These are phyloP conservation scores for Pterostichus madidus DNA, from an alignment of 2,888 invertebrate species.

Conservation along the genomic window DNA sequence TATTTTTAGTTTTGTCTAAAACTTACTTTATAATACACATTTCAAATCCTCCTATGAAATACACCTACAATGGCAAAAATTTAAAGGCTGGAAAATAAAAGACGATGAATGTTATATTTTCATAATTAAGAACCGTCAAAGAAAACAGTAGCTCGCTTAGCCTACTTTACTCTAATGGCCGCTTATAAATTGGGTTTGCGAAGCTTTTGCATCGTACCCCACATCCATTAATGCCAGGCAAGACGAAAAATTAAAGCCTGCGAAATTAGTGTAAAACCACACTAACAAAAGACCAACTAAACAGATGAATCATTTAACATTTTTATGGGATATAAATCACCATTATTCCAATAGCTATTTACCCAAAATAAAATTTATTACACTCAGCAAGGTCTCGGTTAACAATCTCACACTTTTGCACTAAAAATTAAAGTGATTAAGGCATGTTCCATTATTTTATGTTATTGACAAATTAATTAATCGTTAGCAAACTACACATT, in stretches of 20 bases:
- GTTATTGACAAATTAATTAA: slow-evolving; percentile 3
- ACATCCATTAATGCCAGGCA: slow-evolving; percentile 48
- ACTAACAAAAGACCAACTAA: slow-evolving; percentile 49
- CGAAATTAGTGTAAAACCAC: slow-evolving; percentile 39
- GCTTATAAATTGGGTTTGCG: slow-evolving; percentile 41
- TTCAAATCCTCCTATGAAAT: neutral
- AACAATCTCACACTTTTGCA: neutral
- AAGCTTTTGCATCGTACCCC: slow-evolving; percentile 31
- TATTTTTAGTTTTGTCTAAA: neutral
- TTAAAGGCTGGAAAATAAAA: slow-evolving; percentile 46
- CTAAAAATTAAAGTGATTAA: slow-evolving; percentile 7
- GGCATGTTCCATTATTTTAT: neutral
- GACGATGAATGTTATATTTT: slow-evolving; percentile 55
- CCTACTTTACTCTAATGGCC: slow-evolving; percentile 36
- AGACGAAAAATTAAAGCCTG: slow-evolving; percentile 46
- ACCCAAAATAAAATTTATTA: slow-evolving; percentile 31
- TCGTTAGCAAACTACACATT: too few relatives aligned
- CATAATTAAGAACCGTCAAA: slow-evolving; percentile 56
- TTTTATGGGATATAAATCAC: slow-evolving; percentile 44
- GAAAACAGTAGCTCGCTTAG: slow-evolving; percentile 53
- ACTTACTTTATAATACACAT: too few relatives aligned
- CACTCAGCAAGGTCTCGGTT: neutral
- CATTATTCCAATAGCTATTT: slow-evolving; percentile 34
- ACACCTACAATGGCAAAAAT: slow-evolving; percentile 13
- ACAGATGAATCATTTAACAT: slow-evolving; percentile 54